A percentile compares a stretch with the other conserved stretches of the same genome.
These are phyloP conservation scores for Isichthys henryi DNA, from an alignment of 2,113 vertebrate genomes.

Conservation along the genomic window DNA sequence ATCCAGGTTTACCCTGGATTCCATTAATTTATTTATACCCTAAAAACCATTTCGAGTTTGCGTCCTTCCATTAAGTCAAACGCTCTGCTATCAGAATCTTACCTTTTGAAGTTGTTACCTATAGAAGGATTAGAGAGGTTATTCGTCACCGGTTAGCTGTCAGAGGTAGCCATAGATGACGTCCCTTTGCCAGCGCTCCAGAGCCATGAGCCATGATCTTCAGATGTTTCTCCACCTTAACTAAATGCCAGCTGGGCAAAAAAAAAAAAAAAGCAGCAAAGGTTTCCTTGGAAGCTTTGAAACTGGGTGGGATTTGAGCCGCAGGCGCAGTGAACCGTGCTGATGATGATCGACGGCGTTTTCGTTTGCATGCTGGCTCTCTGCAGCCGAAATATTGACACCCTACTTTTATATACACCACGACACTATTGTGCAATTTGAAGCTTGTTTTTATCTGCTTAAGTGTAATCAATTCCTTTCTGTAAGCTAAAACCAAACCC, in stretches of 20 bases:
- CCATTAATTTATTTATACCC: not conserved
- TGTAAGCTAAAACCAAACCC: not conserved
- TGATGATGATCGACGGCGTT: not conserved
- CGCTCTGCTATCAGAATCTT: not conserved
- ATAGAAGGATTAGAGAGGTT: not conserved
- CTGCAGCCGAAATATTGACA: not conserved
- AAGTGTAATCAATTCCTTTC: not conserved
- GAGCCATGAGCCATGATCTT: not conserved
- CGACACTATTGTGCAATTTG: not conserved
- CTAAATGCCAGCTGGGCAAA: not conserved
- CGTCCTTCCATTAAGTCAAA: not conserved
- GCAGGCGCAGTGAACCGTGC: not conserved
- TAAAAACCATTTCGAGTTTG: not conserved
- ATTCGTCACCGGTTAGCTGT: not conserved
- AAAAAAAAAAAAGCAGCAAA: not conserved
- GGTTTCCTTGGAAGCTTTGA: not conserved
- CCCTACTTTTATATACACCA: not conserved
- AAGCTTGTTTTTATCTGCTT: not conserved
- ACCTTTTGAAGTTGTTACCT: not conserved
- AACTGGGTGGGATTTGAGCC: not conserved
- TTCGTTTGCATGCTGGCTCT: not conserved
- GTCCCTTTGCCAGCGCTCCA: not conserved
- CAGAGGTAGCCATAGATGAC: not conserved
- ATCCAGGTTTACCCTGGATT: not conserved
- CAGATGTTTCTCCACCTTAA: not conserved